Percentiles rank a stretch among this genome's conserved stretches.
Evolutionary conservation across 2,888 invertebrate genomes (phyloP).

Genomic region (Pemphredon lugubris): DNA sequence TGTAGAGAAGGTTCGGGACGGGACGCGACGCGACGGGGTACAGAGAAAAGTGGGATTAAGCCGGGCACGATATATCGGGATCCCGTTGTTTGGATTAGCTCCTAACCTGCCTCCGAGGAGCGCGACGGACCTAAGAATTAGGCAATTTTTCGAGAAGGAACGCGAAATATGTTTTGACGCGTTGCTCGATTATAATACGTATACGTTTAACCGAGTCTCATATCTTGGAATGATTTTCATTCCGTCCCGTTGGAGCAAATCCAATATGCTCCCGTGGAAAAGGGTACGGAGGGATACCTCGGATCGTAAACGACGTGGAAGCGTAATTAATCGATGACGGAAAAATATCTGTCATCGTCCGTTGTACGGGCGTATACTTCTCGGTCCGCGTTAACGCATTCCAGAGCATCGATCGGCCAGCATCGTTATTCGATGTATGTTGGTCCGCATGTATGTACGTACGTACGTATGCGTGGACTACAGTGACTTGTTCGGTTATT

Average conservation of each 20-base stretch:
- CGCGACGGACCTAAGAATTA: slow-evolving; percentile 55
- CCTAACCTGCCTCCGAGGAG: slow-evolving; percentile 15
- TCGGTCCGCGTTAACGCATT: slow-evolving; percentile 37
- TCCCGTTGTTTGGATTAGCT: slow-evolving; percentile 47
- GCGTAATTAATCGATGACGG: slow-evolving; percentile 46
- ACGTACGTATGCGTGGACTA: too few species aligned
- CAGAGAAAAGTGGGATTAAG: slow-evolving; percentile 64
- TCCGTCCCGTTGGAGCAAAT: too few species aligned
- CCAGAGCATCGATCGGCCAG: slow-evolving; percentile 57
- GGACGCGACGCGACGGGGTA: slow-evolving; percentile 28
- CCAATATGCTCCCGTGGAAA: too few species aligned
- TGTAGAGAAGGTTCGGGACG: slow-evolving; percentile 10
- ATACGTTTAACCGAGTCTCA: too few species aligned
- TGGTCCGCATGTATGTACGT: too few species aligned
- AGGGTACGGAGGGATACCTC: too few species aligned
- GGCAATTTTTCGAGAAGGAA: slow-evolving; percentile 49
- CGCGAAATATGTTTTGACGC: slow-evolving; percentile 10
- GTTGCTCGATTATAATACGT: slow-evolving; percentile 1
- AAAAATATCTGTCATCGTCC: slow-evolving; percentile 55
- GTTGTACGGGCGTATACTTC: too few species aligned
- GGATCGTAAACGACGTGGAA: slow-evolving; percentile 21
- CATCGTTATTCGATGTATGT: slow-evolving; percentile 70
- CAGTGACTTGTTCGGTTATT: slow-evolving; percentile 63
- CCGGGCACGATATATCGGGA: slow-evolving; percentile 59
- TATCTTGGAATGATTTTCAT: too few species aligned